Percentiles rank a stretch among this genome's conserved stretches.
Evolutionary conservation across 2,113 vertebrate genomes (phyloP).

Genomic region (Agapornis roseicollis): DNA sequence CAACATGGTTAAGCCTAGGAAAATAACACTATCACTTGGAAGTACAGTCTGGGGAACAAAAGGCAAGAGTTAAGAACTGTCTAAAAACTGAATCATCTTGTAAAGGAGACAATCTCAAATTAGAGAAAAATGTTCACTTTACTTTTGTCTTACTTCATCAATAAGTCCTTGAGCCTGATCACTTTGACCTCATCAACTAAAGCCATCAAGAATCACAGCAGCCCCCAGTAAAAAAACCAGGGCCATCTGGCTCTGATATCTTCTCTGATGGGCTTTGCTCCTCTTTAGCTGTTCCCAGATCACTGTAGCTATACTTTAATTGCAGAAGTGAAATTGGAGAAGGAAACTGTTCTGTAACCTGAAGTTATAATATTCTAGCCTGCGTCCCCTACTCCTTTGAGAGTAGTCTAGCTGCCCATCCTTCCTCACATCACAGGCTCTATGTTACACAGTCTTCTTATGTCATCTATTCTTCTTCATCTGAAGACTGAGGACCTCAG

Average conservation of each 20-base stretch:
- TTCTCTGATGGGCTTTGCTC: background rate
- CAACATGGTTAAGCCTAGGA: background rate
- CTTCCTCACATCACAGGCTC: background rate
- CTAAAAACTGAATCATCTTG: background rate
- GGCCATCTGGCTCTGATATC: background rate
- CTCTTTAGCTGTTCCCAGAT: background rate
- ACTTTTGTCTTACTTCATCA: background rate
- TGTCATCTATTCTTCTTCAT: background rate
- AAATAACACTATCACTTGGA: background rate
- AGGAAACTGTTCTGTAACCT: background rate
- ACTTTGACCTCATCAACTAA: background rate
- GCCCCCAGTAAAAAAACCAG: accelerated
- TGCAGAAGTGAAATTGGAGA: background rate
- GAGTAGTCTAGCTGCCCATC: background rate
- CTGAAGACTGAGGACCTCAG: background rate
- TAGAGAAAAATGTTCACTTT: background rate
- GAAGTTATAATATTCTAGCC: background rate
- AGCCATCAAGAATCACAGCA: background rate
- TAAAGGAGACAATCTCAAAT: background rate
- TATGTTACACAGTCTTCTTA: background rate
- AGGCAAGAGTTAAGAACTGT: background rate
- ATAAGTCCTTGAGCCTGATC: background rate
- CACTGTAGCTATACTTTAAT: background rate
- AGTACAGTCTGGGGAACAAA: background rate
- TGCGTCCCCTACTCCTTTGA: background rate